Base-by-base conservation (phyloP, 1,140 invertebrate genomes). In the Cheumatopsyche charites region DNA sequence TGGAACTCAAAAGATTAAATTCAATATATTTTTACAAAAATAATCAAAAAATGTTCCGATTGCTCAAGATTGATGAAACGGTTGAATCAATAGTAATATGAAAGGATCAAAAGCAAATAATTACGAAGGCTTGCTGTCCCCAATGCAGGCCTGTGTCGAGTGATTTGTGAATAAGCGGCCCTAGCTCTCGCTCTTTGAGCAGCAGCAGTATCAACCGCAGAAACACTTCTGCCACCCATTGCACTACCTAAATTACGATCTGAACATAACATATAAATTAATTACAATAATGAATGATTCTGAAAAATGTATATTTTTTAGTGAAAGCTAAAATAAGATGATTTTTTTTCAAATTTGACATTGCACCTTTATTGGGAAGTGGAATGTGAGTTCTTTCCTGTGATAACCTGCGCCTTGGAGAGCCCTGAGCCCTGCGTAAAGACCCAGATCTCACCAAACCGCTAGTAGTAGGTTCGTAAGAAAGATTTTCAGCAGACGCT, bases 181-280 rank as follows among this genome's bases (percentile, higher is more conserved):
- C 94, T 86, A 0, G 90, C 91, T 77, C 93, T 92, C 15, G 94
- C 94, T 65, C 94, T 84, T 81, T 94, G 91, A 23, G 90, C 94
- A 9, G 94, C 94, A 76, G 93, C 92, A 66, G 95, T 87, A 86
- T 98, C 96, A 78, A 97, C 94, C 45, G 95, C 95, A 76, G 95
- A 97, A 78, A 93, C 95, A 55, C 95, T 97, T 72, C 95, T 88
- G 77, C 66, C 72, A 5, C 55, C 67, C 12, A 73, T 49, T 13
- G 72, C 70, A 41, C 15, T 70, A 41, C 52, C 72, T 52, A 67
- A 29, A 58, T 43, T 42, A 4, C 75, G 69, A 58, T 76, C 75
- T 76, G 66, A 2, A 72, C 65, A 21, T 36, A 70, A 29, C 36
- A 68, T 49, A 61, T 29, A 69, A 55, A 43, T 58, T 36, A 45